A percentile compares a stretch with the other conserved stretches of the same genome.
phyloP scores from a whole-genome alignment of 2,113 vertebrate genomes.

The Rallus limicola region DNA sequence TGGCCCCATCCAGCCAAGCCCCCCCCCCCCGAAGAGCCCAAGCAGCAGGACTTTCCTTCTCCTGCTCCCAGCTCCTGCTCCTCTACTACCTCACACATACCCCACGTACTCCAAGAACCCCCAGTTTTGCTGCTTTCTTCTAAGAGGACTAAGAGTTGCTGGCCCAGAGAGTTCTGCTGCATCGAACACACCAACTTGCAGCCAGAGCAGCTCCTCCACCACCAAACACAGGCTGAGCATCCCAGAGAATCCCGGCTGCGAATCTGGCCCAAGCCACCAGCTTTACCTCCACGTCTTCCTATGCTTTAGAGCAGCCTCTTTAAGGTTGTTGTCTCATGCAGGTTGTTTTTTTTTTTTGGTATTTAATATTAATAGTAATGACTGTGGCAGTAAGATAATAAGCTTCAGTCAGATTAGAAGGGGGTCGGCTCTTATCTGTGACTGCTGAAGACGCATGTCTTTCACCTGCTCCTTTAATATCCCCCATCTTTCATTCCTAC shows the following conservation, averaged over 20 bases:
- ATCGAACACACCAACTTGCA: background rate
- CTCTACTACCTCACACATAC: background rate
- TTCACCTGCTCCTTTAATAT: conserved; percentile 87
- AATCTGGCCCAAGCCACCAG: background rate
- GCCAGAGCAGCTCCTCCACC: background rate
- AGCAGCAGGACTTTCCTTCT: background rate
- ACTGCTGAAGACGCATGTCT: conserved; percentile 80
- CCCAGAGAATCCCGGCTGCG: background rate
- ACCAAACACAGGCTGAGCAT: background rate
- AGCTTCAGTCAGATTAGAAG: conserved; percentile 84
- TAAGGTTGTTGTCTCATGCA: conserved; percentile 69
- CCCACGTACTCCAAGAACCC: rapidly evolving
- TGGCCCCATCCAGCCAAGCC: background rate
- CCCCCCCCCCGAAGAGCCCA: rapidly evolving
- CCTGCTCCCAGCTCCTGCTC: background rate
- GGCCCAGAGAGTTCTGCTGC: background rate
- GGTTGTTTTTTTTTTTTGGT: conserved; percentile 57
- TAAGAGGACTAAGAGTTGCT: background rate
- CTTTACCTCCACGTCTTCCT: background rate
- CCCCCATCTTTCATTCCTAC: conserved; percentile 79
- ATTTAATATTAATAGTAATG: conserved; percentile 87
- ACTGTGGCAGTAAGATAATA: conserved; percentile 86
- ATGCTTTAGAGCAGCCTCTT: conserved; percentile 34
- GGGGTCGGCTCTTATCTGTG: conserved; percentile 82
- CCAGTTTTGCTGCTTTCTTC: background rate